A percentile compares a stretch with the other conserved stretches of the same genome.
phyloP scores from a whole-genome alignment of 2,888 invertebrate species.

The Barypeithes pellucidus region DNA sequence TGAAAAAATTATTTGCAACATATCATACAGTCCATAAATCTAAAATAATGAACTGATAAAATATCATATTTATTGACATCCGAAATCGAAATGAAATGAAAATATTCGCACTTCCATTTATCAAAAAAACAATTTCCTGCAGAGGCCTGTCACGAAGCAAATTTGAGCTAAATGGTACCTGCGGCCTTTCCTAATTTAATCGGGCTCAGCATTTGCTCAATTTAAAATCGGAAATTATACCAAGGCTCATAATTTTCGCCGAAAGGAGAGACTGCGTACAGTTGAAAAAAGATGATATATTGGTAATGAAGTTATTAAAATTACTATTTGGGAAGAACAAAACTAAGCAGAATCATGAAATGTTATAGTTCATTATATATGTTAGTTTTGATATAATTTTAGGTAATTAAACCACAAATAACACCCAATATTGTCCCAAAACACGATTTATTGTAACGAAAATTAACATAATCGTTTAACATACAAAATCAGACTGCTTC shows the following conservation, averaged over 20 bases:
- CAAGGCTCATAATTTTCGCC: conserved; percentile 46
- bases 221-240: conserved; percentile 54
- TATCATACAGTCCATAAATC: conserved; percentile 35
- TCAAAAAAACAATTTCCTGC: conserved; percentile 54
- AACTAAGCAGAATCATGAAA: no score
- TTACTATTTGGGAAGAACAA: no score
- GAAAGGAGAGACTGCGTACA: conserved; percentile 35
- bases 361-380: no score
- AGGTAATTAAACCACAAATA: no score
- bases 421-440: no score
- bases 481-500: no score
- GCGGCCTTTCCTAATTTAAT: conserved; percentile 54
- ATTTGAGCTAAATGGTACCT: conserved; percentile 52
- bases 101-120: conserved; percentile 52
- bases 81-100: conserved; percentile 51
- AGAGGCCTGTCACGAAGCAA: conserved; percentile 48
- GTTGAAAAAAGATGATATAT: conserved; percentile 48
- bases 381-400: no score
- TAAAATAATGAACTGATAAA: conserved; percentile 36
- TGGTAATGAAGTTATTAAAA: conserved; percentile 32
- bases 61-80: conserved; percentile 50
- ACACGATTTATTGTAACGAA: no score
- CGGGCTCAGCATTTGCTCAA: conserved; percentile 51
- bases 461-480: no score
- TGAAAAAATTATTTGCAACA: conserved; percentile 28